Percentiles rank a stretch among this genome's conserved stretches.
phyloP scores from a whole-genome alignment of 2,113 vertebrate genomes.

The Thomomys bottae region DNA sequence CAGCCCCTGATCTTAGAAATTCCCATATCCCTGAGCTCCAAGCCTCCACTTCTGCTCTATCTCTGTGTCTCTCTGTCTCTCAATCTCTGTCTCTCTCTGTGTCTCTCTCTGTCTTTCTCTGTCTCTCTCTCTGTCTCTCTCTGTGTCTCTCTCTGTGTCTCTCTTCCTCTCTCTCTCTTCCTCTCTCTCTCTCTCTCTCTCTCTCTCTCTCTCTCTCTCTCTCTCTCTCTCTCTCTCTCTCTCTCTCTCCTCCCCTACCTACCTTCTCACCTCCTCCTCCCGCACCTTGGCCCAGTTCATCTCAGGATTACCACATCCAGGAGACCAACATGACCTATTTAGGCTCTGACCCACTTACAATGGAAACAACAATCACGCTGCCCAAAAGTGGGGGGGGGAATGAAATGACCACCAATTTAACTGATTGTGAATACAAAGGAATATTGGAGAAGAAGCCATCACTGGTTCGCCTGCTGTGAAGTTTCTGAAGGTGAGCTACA shows the following conservation, averaged over 20 bases:
- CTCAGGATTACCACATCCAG: constrained; percentile 76
- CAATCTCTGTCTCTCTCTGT: too few species aligned
- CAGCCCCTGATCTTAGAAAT: neutral
- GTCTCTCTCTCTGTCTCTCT: too few species aligned
- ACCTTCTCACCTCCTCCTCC: neutral
- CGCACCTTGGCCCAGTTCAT: constrained; percentile 58
- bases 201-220: too few species aligned
- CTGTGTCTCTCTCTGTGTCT: too few species aligned
- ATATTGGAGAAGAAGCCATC: neutral
- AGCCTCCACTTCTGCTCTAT: too few species aligned
- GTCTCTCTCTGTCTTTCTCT: too few species aligned
- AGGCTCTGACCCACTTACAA: constrained; percentile 85
- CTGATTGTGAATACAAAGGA: constrained; percentile 49
- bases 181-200: too few species aligned
- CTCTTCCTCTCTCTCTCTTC: too few species aligned
- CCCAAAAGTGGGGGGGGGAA: constrained; percentile 68
- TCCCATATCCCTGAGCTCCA: neutral
- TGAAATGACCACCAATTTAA: constrained; percentile 58
- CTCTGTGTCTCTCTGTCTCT: too few species aligned
- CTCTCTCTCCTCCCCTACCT: neutral
- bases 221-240: too few species aligned
- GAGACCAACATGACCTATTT: constrained; percentile 85
- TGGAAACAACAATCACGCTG: constrained; percentile 77
- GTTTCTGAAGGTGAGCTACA: neutral
- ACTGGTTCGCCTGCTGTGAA: neutral